Evolutionary conservation across 2,113 vertebrate species (phyloP).

Genomic region (Pica pica): DNA sequence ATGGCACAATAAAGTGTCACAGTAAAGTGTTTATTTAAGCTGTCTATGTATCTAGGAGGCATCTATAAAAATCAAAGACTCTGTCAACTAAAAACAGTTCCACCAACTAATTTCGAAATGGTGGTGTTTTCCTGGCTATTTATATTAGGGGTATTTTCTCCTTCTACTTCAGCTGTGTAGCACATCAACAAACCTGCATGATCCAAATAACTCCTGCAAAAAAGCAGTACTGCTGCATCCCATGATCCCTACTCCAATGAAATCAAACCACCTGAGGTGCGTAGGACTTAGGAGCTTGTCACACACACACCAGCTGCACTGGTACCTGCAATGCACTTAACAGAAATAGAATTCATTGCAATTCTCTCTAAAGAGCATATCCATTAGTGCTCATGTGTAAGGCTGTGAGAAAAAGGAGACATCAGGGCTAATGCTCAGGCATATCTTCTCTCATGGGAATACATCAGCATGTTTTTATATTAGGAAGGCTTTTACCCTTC

Average conservation of each 20-base stretch:
- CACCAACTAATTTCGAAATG: background rate
- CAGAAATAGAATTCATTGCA: conserved; percentile 19
- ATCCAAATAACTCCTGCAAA: background rate
- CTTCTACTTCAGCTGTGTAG: background rate
- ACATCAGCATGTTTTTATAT: background rate
- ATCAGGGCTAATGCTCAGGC: background rate
- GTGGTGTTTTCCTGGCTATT: background rate
- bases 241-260: background rate
- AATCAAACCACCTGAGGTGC: background rate
- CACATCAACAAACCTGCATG: background rate
- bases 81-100: background rate
- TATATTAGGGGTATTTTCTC: background rate
- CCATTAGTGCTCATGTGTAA: background rate
- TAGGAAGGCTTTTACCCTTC: background rate
- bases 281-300: background rate
- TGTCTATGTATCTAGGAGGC: background rate
- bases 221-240: background rate
- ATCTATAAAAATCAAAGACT: background rate
- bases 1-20: too few relatives aligned
- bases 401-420: background rate
- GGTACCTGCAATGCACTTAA: background rate
- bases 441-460: background rate
- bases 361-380: background rate
- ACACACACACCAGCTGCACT: background rate
- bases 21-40: background rate